Base-by-base conservation (phyloP, 2,113 vertebrate species). In the Corythoichthys intestinalis region DNA sequence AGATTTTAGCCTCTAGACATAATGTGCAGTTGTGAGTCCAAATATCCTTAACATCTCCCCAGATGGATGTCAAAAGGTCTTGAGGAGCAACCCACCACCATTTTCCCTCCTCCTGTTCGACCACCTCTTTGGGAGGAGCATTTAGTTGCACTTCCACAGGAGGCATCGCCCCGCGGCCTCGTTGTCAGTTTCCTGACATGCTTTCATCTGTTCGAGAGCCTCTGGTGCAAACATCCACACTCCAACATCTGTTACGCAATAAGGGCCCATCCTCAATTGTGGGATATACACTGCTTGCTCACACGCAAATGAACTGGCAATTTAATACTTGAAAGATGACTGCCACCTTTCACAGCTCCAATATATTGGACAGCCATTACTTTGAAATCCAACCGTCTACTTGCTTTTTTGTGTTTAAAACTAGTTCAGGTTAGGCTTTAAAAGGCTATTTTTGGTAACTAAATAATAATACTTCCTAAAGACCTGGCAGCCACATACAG, bases 181-280 rank as follows among this genome's bases (percentile, higher is more conserved):
- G 3, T 70, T 76, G 69, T 70, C 38, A 41, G 66, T 54, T 50
- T 49, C 9, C 41, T 35, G 63, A 53, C 59, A 35, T 10, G 6
- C 8, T 49, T 53, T 74, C 62, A 74, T 80, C 69, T 79, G 64
- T 67, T 76, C 64, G 67, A 49, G 53, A 57, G 70, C 72, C 68
- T 74, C 65, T 28, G 58, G 72, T 72, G 65, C 35, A 35, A 56
- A 69, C 34, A 60, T 57, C 60, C 12, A 60, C 62, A 60, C 37
- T 60, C n/a, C 38, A 79, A 76, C 77, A 79, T 82, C 82, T 82
- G 76, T 13, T 68, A 65, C 50, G 61, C 37, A 0, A 20, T 53
- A 35, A 50, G 56, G 61, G 39, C 47, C 58, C 14, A 28, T 67
- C 34, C 62, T 66, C 39, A 68, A 66, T 67, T 46, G 48, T 37